A percentile compares a stretch with the other conserved stretches of the same genome.
These are phyloP conservation scores for Limulus polyphemus DNA, from an alignment of 2,888 invertebrate genomes.

Conservation along the genomic window DNA sequence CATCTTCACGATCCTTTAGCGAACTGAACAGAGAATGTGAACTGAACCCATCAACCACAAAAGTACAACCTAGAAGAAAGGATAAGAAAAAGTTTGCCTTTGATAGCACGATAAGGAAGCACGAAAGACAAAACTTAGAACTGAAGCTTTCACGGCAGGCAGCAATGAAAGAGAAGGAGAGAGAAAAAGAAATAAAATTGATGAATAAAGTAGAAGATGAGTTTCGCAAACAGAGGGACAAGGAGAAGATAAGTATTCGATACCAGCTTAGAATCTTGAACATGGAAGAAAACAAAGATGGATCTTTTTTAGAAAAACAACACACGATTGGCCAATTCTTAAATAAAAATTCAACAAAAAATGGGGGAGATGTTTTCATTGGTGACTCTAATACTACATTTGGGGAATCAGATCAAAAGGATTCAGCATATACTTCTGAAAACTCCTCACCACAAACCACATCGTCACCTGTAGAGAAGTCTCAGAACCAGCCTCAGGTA, in stretches of 20 bases:
- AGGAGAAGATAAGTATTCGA: conserved; percentile 33
- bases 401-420: neutral
- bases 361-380: too few species aligned
- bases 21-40: neutral
- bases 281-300: neutral
- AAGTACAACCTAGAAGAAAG: neutral
- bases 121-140: conserved; percentile 58
- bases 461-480: too few species aligned
- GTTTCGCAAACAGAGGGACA: conserved; percentile 67
- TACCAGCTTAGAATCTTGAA: conserved; percentile 1
- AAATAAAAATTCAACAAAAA: neutral
- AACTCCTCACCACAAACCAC: neutral
- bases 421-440: neutral
- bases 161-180: conserved; percentile 51
- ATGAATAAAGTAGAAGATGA: conserved; percentile 72
- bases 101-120: conserved; percentile 69
- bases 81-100: conserved; percentile 57
- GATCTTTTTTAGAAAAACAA: neutral
- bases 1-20: neutral
- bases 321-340: neutral
- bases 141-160: conserved; percentile 63
- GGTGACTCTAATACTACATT: too few species aligned
- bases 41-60: neutral
- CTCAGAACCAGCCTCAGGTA: neutral
- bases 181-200: conserved; percentile 62